These are phyloP conservation scores for Columbina picui DNA, from an alignment of 2,113 vertebrate species.

Conservation along the genomic window DNA sequence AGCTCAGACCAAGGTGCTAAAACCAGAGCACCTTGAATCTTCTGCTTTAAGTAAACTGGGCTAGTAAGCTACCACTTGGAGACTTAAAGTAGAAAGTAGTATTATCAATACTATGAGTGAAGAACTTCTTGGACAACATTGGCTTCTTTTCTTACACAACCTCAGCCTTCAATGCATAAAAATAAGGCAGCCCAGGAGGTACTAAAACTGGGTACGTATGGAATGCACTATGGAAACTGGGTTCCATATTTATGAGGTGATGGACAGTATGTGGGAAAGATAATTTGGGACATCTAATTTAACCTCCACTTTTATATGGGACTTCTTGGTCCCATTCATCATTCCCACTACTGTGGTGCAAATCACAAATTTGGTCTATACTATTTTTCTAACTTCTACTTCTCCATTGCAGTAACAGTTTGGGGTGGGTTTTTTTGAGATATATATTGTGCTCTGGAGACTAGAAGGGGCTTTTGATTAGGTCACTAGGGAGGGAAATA, in stretches of 20 bases:
- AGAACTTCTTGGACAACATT: not conserved
- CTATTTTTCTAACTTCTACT: not conserved
- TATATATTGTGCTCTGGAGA: not conserved
- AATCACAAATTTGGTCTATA: not conserved
- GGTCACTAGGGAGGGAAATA: not conserved
- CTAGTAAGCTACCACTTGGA: not conserved
- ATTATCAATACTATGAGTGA: too few relatives aligned
- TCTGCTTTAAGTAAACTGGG: not conserved
- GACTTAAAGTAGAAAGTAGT: not conserved
- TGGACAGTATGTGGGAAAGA: not conserved
- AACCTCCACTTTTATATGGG: not conserved
- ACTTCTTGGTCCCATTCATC: not conserved
- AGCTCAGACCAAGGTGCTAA: not conserved
- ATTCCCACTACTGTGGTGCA: not conserved
- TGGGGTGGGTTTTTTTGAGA: not conserved
- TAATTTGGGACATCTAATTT: not conserved
- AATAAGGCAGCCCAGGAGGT: not conserved
- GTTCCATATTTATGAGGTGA: not conserved
- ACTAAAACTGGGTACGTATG: fast-evolving
- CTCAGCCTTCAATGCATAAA: fast-evolving
- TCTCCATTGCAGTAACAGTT: not conserved
- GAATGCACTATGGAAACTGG: not conserved
- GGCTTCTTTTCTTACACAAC: not conserved
- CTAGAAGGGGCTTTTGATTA: not conserved
- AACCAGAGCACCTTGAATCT: not conserved